Evolutionary conservation across 2,797 vertebrate genomes (phyloP), one percentile per base, ranked within the genome.

Genomic region (Macropodus opercularis): DNA sequence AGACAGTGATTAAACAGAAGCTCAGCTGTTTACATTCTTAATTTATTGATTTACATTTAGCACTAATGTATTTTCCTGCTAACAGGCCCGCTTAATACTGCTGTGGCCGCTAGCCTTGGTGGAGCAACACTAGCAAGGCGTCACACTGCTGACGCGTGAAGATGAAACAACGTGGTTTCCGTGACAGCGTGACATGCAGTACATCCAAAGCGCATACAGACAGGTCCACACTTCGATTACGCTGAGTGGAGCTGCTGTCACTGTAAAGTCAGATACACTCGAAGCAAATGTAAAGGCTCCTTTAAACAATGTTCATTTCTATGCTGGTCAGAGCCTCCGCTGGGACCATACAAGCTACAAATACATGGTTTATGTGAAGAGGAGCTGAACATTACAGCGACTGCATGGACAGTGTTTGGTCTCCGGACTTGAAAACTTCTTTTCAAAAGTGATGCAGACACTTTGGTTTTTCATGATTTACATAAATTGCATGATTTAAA

Each of bases 41-140:
- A 76, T 80, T 60, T 77, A 80, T 69, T 58, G 62, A 75, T 79
- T 81, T 51, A 48, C 68, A 62, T 78, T 74, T 26, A 69, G 53
- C 54, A 15, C 52, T 62, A 56, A 69, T 69, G 64, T 17, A 23
- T 65, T 69, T 73, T 53, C n/a, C 56, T 34, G 13, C 14, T 22
- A 23, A 54, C 18, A 40, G 26, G 48, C 42, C 22, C 4, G 32
- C 7, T 36, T 7, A 47, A 29, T 52, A 42, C 57, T 41, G 13
- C 12, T 17, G 52, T 61, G 58, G 50, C 13, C 8, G 17, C 14
- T 6, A 27, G 71, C 55, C 61, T 61, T 61, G 66, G 14, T 26
- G 48, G 52, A 23, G 27, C 29, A 10, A 2, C 14, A 27, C 24
- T 24, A 18, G 21, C 38, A 4, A 18, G 29, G 41, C 35, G 36